Conservation (phyloP, 2,113 vertebrate genomes). For the Colius striatus region DNA sequence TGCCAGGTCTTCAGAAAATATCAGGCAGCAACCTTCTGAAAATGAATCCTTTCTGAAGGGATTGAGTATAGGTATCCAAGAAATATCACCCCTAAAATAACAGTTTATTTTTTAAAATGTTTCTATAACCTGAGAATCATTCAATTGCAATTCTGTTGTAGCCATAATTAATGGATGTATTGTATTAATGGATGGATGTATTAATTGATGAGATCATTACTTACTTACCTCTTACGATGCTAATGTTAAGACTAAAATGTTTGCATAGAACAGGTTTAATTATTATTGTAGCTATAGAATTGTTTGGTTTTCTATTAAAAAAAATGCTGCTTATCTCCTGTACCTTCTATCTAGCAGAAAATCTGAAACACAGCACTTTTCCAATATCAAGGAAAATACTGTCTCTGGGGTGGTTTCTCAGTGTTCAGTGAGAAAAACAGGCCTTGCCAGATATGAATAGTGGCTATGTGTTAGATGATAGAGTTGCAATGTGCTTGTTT, state of each 20-base stretch:
- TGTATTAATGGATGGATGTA: neutral
- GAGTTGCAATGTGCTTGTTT: conserved; percentile 20
- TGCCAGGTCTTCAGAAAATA: neutral
- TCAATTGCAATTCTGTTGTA: neutral
- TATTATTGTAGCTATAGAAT: neutral
- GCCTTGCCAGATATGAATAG: neutral
- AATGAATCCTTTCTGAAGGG: neutral
- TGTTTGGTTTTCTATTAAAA: neutral
- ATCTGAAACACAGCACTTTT: neutral
- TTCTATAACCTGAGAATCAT: neutral
- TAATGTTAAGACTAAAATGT: neutral
- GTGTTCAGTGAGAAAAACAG: neutral
- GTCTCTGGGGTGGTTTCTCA: neutral
- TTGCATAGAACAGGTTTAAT: neutral
- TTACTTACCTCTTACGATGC: neutral
- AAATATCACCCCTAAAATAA: neutral
- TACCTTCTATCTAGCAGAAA: neutral
- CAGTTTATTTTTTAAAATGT: neutral
- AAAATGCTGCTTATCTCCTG: neutral
- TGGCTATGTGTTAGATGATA: neutral
- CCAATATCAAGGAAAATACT: conserved; percentile 16
- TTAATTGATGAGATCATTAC: neutral
- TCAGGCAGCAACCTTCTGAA: neutral
- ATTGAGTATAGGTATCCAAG: neutral
- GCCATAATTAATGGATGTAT: neutral